Conservation (phyloP, 2,113 vertebrate species). For the Thermophis baileyi region DNA sequence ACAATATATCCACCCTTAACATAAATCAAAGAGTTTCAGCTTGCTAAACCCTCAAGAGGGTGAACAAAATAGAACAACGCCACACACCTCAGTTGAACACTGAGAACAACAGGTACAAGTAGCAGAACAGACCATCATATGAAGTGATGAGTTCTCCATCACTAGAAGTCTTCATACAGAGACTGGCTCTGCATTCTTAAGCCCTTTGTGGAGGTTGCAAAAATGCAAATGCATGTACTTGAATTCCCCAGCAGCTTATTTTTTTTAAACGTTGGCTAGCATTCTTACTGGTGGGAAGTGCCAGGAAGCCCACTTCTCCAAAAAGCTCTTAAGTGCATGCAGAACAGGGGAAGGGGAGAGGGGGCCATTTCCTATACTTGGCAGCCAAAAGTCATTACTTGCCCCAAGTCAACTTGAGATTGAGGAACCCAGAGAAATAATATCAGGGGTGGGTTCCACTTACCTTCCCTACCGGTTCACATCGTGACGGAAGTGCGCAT, state of each 20-base stretch:
- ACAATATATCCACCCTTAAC: not conserved
- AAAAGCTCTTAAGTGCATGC: not conserved
- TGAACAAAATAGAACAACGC: not conserved
- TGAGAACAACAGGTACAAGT: not conserved
- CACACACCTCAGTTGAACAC: not conserved
- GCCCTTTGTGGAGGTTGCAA: not conserved
- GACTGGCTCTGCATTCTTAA: not conserved
- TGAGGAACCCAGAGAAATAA: too few species aligned
- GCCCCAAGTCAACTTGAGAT: not conserved
- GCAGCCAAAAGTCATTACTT: not conserved
- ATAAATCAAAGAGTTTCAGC: not conserved
- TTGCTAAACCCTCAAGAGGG: not conserved
- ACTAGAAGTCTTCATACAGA: not conserved
- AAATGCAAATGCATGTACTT: not conserved
- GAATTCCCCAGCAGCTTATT: not conserved
- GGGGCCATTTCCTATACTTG: not conserved
- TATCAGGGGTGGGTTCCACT: too few species aligned
- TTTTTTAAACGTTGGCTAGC: not conserved
- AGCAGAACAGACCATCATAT: not conserved
- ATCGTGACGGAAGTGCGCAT: too few species aligned
- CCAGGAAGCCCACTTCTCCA: not conserved
- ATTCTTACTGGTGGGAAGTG: not conserved
- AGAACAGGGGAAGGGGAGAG: not conserved
- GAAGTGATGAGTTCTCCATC: not conserved
- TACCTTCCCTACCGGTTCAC: too few species aligned